Evolutionary conservation across 2,113 vertebrate species (phyloP).

Genomic region (Stomatorhinus ivindoensis): DNA sequence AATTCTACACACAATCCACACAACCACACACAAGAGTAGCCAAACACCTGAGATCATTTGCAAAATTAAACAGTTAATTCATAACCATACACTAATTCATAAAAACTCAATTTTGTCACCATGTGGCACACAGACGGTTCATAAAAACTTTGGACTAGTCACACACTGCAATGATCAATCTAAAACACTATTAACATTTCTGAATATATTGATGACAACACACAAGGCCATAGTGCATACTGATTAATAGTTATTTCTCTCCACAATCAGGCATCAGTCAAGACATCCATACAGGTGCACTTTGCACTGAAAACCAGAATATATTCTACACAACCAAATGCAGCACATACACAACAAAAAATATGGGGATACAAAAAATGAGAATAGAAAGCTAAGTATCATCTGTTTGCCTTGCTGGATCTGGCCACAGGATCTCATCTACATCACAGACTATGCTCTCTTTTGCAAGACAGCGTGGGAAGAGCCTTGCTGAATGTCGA

Average conservation of each 20-base stretch:
- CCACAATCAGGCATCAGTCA: not conserved
- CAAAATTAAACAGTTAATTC: too few relatives aligned
- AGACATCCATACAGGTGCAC: not conserved
- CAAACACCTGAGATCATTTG: too few relatives aligned
- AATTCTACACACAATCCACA: too few relatives aligned
- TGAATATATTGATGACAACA: not conserved
- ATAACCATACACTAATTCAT: not conserved
- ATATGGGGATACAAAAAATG: not conserved
- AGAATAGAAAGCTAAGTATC: too few relatives aligned
- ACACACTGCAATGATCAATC: not conserved
- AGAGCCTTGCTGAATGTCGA: not conserved
- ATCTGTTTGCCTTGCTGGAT: not conserved
- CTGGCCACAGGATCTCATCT: not conserved
- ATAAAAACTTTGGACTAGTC: not conserved
- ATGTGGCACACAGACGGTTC: not conserved
- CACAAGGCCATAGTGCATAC: not conserved
- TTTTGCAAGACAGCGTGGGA: not conserved
- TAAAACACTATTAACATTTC: not conserved
- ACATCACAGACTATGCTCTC: constrained; percentile 10
- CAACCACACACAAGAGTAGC: too few relatives aligned
- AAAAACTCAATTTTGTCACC: constrained; percentile 6
- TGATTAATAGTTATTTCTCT: not conserved
- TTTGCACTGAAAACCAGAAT: not conserved
- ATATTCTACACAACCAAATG: not conserved
- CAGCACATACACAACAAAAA: not conserved